These are phyloP conservation scores for Heterocephalus glaber DNA, from an alignment of 2,113 vertebrate species.

Conservation along the genomic window DNA sequence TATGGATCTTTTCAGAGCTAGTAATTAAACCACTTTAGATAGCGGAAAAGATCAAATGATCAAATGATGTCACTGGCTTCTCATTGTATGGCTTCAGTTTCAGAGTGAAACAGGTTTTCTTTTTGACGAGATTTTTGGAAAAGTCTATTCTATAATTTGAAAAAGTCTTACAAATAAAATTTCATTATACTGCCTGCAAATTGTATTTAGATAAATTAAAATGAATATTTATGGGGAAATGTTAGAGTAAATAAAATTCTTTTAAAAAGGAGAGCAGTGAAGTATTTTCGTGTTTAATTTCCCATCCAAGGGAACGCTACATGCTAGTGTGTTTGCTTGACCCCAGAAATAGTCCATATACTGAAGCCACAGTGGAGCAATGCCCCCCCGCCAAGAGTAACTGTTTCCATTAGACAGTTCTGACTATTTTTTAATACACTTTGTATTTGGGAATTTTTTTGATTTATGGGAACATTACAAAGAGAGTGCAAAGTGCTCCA, in stretches of 20 bases:
- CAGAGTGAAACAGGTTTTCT: not conserved
- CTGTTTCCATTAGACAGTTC: not conserved
- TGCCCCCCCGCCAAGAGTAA: not conserved
- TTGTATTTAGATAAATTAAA: conserved; percentile 25
- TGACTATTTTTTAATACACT: not conserved
- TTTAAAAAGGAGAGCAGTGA: not conserved
- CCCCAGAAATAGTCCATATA: not conserved
- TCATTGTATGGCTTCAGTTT: not conserved
- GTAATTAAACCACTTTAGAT: conserved; percentile 36
- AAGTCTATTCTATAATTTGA: not conserved
- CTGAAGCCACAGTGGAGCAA: not conserved
- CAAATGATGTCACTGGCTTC: not conserved
- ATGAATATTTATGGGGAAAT: not conserved
- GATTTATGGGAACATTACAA: not conserved
- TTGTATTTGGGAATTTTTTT: not conserved
- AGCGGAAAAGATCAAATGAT: conserved; percentile 28
- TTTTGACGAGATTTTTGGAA: conserved; percentile 21
- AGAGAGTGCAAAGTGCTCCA: not conserved
- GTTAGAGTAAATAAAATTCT: not conserved
- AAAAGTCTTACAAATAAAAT: not conserved
- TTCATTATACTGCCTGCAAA: not conserved
- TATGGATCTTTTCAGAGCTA: conserved; percentile 19
- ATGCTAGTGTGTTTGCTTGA: not conserved
- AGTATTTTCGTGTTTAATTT: not conserved
- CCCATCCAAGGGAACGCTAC: not conserved